These are phyloP conservation scores for Helicolenus hilgendorfi DNA, from an alignment of 2,797 vertebrate genomes.

Conservation along the genomic window DNA sequence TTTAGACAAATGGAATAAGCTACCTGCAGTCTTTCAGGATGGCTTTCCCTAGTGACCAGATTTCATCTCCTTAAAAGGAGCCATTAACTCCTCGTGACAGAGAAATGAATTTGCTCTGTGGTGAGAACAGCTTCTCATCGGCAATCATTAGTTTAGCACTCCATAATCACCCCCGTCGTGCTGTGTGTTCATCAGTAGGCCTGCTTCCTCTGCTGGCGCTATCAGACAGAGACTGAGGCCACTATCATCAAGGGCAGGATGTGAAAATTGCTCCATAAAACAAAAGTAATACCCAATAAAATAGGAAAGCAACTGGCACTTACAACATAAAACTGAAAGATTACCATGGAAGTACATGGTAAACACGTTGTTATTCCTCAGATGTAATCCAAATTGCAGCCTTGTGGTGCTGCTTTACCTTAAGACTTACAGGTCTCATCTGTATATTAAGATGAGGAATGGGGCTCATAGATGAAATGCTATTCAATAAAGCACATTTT, in stretches of 20 bases:
- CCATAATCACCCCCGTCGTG: slow-evolving; percentile 84
- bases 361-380: slow-evolving; percentile 88
- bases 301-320: slow-evolving; percentile 86
- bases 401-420: slow-evolving; percentile 78
- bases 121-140: slow-evolving; percentile 85
- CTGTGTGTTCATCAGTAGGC: slow-evolving; percentile 82
- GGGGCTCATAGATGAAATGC: slow-evolving; percentile 71
- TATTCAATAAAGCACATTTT: slow-evolving; percentile 79
- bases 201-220: slow-evolving; percentile 67
- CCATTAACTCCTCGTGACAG: slow-evolving; percentile 86
- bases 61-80: slow-evolving; percentile 87
- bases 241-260: slow-evolving; percentile 85
- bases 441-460: slow-evolving; percentile 84
- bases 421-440: slow-evolving; percentile 72
- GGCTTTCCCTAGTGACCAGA: slow-evolving; percentile 77
- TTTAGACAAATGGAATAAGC: slow-evolving; percentile 68
- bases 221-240: slow-evolving; percentile 80
- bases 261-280: slow-evolving; percentile 91
- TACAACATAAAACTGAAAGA: slow-evolving; percentile 88
- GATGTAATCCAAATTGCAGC: slow-evolving; percentile 83
- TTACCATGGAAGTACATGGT: slow-evolving; percentile 82
- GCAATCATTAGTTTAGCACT: slow-evolving; percentile 89
- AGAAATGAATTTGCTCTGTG: slow-evolving; percentile 84
- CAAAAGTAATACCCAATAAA: slow-evolving; percentile 92
- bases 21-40: slow-evolving; percentile 71